Percentiles rank a stretch among this genome's conserved stretches.
These are phyloP conservation scores for Tauraco erythrolophus DNA, from an alignment of 2,113 vertebrate genomes.

Conservation along the genomic window DNA sequence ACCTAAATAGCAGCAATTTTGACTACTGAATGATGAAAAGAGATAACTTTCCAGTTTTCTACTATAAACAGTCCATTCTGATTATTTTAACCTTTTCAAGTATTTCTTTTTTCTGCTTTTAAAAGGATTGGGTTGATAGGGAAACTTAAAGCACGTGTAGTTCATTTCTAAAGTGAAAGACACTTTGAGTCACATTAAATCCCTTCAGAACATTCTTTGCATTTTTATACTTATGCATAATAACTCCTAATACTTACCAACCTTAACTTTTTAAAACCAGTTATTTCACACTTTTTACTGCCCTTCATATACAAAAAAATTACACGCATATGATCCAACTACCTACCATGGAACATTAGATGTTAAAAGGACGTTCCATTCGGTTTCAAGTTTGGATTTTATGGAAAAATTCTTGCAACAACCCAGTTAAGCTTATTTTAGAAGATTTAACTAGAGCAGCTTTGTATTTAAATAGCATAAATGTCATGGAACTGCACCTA, in stretches of 20 bases:
- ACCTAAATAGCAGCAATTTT: neutral
- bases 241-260: neutral
- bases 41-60: neutral
- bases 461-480: constrained; percentile 36
- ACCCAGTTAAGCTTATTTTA: constrained; percentile 22
- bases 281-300: neutral
- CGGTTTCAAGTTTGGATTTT: neutral
- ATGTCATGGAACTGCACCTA: neutral
- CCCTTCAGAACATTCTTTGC: neutral
- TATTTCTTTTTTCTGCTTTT: neutral
- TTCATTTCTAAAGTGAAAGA: neutral
- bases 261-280: neutral
- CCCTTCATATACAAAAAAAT: neutral
- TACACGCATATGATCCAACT: neutral
- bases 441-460: constrained; percentile 21
- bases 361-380: neutral
- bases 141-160: neutral
- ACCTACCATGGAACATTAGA: neutral
- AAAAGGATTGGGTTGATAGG: fast-evolving
- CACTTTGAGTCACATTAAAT: neutral
- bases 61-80: neutral
- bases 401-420: neutral
- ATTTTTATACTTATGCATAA: neutral
- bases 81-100: neutral
- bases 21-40: neutral